Percentiles rank a stretch among this genome's conserved stretches.
Conservation (phyloP, 2,113 vertebrate genomes). For the Callaeas wilsoni region DNA sequence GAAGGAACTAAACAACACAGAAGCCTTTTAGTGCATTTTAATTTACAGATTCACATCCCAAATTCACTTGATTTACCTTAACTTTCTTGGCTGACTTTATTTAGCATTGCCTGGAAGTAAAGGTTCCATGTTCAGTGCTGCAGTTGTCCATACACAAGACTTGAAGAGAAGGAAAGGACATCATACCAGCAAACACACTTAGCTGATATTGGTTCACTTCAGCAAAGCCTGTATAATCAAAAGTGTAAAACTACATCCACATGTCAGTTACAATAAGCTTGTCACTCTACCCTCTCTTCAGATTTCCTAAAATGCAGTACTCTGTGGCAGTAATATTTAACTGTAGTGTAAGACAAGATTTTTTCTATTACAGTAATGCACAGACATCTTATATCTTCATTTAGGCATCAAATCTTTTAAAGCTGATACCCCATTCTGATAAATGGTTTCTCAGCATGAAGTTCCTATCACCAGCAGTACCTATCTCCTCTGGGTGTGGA, state of each 20-base stretch:
- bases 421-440: neutral
- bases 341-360: neutral
- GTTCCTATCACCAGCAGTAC: neutral
- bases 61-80: neutral
- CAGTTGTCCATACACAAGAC: neutral
- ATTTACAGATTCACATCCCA: neutral
- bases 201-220: neutral
- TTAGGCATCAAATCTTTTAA: neutral
- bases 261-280: constrained; percentile 9
- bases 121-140: neutral
- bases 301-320: neutral
- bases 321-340: neutral
- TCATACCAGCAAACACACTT: neutral
- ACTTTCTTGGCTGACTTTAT: neutral
- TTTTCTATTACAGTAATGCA: neutral
- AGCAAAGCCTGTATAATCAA: constrained; percentile 34
- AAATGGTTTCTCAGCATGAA: neutral
- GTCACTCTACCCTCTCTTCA: neutral
- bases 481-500: neutral
- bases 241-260: neutral
- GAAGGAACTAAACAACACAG: neutral
- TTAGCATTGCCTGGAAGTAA: neutral
- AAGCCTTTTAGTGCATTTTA: neutral
- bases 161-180: constrained; percentile 5
- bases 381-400: neutral